phyloP scores from a whole-genome alignment of 2,113 vertebrate genomes.

The Callithrix jacchus region DNA sequence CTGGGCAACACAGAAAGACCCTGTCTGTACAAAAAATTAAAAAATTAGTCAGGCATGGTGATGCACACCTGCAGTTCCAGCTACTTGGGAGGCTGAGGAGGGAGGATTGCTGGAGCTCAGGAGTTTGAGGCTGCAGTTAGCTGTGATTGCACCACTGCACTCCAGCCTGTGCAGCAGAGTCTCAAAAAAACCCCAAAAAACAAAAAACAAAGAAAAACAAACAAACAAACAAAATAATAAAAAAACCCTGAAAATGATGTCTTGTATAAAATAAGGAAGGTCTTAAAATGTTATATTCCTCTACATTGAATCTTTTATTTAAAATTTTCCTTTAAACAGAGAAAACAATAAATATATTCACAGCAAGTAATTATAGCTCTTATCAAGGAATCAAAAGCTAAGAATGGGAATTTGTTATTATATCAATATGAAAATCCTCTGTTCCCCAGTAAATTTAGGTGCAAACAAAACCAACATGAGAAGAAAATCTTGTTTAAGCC shows the following conservation, averaged over 20 bases:
- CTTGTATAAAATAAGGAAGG: slow-evolving; percentile 6
- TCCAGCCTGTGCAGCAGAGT: too few species aligned
- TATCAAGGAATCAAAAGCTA: slow-evolving; percentile 24
- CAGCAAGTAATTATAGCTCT: slow-evolving; percentile 7
- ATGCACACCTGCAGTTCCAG: too few species aligned
- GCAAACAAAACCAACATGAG: background rate
- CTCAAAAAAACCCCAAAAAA: too few species aligned
- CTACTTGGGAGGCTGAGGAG: too few species aligned
- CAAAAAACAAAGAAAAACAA: too few species aligned
- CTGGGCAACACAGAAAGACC: too few species aligned
- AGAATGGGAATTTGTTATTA: background rate
- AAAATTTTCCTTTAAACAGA: background rate
- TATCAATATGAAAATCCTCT: background rate
- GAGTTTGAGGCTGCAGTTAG: too few species aligned
- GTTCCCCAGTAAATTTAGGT: slow-evolving; percentile 11
- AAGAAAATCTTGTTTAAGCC: background rate
- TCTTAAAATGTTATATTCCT: background rate
- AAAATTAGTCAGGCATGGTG: too few species aligned
- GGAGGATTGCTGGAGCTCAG: too few species aligned
- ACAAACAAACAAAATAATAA: too few species aligned
- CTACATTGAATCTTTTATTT: background rate
- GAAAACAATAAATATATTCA: background rate
- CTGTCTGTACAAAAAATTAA: too few species aligned
- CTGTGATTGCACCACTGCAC: too few species aligned
- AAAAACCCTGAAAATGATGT: background rate